phyloP scores from a whole-genome alignment of 2,888 invertebrate species.

The Lapara coniferarum region DNA sequence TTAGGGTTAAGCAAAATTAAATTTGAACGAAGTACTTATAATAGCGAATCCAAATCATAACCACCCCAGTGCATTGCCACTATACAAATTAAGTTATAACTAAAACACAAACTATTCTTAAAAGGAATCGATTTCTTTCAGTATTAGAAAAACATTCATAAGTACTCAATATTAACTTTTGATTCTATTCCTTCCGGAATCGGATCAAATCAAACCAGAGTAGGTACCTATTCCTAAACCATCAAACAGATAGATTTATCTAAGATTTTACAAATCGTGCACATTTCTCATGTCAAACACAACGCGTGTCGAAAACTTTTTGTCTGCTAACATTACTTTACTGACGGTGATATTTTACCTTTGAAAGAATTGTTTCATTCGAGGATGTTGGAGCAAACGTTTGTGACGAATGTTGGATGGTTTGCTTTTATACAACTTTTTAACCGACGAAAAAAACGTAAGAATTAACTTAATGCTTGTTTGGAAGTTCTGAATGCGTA shows the following conservation, averaged over 20 bases:
- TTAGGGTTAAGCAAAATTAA: too few relatives aligned
- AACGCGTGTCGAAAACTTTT: conserved; percentile 17
- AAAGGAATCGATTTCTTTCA: too few relatives aligned
- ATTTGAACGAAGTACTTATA: too few relatives aligned
- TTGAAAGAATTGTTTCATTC: conserved; percentile 10
- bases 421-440: neutral
- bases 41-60: too few relatives aligned
- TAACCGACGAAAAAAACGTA: too few relatives aligned
- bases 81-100: too few relatives aligned
- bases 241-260: conserved; percentile 10
- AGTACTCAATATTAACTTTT: neutral
- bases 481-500: conserved; percentile 12
- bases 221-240: neutral
- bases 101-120: too few relatives aligned
- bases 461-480: conserved; percentile 23
- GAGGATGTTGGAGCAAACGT: neutral
- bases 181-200: neutral
- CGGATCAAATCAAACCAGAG: neutral
- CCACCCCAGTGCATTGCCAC: too few relatives aligned
- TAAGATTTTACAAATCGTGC: conserved; percentile 15
- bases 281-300: conserved; percentile 24
- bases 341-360: conserved; percentile 10
- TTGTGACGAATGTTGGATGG: neutral
- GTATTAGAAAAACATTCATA: neutral
- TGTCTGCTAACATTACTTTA: conserved; percentile 18